phyloP scores from a whole-genome alignment of 2,888 invertebrate species.

The Dasysyrphus tricinctus region DNA sequence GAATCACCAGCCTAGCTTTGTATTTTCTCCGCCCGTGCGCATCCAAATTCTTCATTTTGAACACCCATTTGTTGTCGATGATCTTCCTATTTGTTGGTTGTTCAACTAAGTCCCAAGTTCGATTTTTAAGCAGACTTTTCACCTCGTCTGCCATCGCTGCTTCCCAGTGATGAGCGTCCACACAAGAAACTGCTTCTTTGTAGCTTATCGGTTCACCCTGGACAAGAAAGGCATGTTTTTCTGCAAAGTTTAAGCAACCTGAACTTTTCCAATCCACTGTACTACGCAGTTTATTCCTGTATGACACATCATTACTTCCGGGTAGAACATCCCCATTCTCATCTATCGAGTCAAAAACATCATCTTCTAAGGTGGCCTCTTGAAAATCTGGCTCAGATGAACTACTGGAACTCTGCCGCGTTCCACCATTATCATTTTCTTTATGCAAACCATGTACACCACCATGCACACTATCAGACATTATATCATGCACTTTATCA shows the following conservation, averaged over 20 bases:
- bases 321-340: background rate
- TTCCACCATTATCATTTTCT: background rate
- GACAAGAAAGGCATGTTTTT: slow-evolving; percentile 43
- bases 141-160: slow-evolving; percentile 73
- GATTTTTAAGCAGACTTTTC: slow-evolving; percentile 63
- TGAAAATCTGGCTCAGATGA: background rate
- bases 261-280: slow-evolving; percentile 2
- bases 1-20: slow-evolving; percentile 78
- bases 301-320: background rate
- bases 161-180: slow-evolving; percentile 66
- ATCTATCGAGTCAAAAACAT: background rate
- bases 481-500: background rate
- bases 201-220: slow-evolving; percentile 65
- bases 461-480: background rate
- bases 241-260: slow-evolving; percentile 10
- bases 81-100: slow-evolving; percentile 65
- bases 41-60: slow-evolving; percentile 74
- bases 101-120: slow-evolving; percentile 67
- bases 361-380: slow-evolving; percentile 8
- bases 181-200: slow-evolving; percentile 67
- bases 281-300: slow-evolving; percentile 5
- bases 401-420: background rate
- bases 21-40: slow-evolving; percentile 75
- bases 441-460: too few species aligned
- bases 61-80: slow-evolving; percentile 78